phyloP scores from a whole-genome alignment of 1,140 invertebrate species.

The Microplitis mediator region DNA sequence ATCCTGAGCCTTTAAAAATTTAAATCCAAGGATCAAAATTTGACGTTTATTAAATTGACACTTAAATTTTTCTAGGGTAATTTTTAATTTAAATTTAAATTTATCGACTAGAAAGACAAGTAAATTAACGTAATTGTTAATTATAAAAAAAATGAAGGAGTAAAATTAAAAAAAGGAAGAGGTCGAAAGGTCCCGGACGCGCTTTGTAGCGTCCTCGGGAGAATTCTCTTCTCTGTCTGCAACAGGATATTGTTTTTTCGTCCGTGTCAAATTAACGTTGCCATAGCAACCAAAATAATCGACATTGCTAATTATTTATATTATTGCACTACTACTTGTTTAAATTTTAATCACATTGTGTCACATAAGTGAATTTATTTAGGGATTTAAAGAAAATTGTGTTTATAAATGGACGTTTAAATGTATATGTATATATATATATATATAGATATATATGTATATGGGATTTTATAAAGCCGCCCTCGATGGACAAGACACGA shows the following conservation, averaged over 20 bases:
- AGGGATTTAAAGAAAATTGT: not conserved
- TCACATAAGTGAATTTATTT: too few species aligned
- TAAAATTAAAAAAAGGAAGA: not conserved
- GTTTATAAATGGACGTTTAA: not conserved
- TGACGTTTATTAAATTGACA: too few species aligned
- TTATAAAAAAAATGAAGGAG: not conserved
- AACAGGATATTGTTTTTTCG: not conserved
- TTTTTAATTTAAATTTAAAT: too few species aligned
- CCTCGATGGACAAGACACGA: not conserved
- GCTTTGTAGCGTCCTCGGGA: not conserved
- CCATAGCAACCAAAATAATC: not conserved
- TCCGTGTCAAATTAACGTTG: not conserved
- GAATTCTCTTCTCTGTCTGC: not conserved
- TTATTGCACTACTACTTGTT: not conserved
- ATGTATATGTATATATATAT: not conserved
- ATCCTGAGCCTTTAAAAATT: too few species aligned
- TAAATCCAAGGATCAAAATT: too few species aligned
- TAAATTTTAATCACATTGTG: too few species aligned
- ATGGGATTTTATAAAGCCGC: not conserved
- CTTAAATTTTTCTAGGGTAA: too few species aligned
- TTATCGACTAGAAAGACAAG: not conserved
- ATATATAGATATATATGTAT: not conserved
- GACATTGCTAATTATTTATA: not conserved
- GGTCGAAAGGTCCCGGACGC: not conserved
- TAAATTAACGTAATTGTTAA: too few species aligned